Evolutionary conservation across 2,113 vertebrate genomes (phyloP).

Genomic region (Periophthalmodon schlosseri): DNA sequence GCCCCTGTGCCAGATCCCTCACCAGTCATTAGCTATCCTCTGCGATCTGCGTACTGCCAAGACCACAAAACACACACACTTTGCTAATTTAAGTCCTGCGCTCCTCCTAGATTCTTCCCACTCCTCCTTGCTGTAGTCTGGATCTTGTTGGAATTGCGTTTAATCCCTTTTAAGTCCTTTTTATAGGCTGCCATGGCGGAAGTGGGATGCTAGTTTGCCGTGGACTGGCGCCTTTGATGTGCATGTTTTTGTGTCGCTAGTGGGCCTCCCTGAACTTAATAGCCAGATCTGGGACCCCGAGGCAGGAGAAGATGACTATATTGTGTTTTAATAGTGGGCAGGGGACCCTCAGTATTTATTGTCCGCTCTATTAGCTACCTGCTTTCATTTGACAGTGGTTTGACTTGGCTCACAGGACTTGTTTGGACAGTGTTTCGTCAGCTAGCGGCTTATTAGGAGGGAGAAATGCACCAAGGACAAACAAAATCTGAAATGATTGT

Average conservation of each 20-base stretch:
- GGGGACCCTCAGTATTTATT: conserved; percentile 32
- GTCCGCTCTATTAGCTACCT: conserved; percentile 4
- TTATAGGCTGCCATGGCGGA: conserved; percentile 47
- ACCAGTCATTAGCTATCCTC: conserved; percentile 74
- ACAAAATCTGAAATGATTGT: background rate
- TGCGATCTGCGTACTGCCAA: conserved; percentile 69
- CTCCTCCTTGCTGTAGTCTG: conserved; percentile 32
- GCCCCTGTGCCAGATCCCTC: conserved; percentile 71
- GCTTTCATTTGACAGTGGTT: background rate
- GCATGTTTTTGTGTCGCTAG: conserved; percentile 30
- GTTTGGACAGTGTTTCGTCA: background rate
- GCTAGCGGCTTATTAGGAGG: background rate
- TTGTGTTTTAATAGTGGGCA: conserved; percentile 44
- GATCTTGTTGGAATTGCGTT: conserved; percentile 56
- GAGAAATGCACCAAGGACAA: background rate
- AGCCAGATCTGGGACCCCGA: conserved; percentile 30
- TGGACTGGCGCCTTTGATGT: conserved; percentile 61
- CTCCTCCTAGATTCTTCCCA: conserved; percentile 58
- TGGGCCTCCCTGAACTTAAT: conserved; percentile 45
- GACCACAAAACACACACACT: conserved; percentile 70
- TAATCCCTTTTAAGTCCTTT: conserved; percentile 51
- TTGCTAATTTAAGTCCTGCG: conserved; percentile 71
- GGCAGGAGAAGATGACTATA: conserved; percentile 49
- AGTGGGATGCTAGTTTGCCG: conserved; percentile 49
- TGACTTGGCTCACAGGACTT: background rate